Percentiles rank a stretch among this genome's conserved stretches.
phyloP scores from a whole-genome alignment of 2,113 vertebrate genomes.

The Nannospalax galili region DNA sequence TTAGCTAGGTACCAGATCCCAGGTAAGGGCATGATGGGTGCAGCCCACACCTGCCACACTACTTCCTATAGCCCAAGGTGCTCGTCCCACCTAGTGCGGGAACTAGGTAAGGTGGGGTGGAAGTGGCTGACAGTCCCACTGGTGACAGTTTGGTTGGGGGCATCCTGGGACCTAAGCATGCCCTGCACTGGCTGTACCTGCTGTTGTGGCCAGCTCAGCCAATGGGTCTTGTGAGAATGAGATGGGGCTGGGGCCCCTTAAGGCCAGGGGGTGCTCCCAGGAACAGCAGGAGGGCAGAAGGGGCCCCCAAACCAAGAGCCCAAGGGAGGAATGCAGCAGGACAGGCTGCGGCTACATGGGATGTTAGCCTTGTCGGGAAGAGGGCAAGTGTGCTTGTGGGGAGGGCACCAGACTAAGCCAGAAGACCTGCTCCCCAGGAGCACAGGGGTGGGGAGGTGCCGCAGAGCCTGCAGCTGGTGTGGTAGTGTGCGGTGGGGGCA shows the following conservation, averaged over 20 bases:
- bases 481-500: conserved; percentile 64
- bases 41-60: not conserved
- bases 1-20: not conserved
- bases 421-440: not conserved
- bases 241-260: conserved; percentile 64
- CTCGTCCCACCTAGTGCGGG: not conserved
- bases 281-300: conserved; percentile 20
- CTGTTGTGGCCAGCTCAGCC: not conserved
- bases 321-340: not conserved
- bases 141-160: not conserved
- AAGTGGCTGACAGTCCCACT: not conserved
- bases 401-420: not conserved
- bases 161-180: not conserved
- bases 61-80: not conserved
- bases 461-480: conserved; percentile 52
- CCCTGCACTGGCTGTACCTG: not conserved
- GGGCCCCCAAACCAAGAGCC: conserved; percentile 34
- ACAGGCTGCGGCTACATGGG: conserved; percentile 44
- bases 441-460: not conserved
- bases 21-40: not conserved
- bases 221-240: not conserved
- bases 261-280: conserved; percentile 73
- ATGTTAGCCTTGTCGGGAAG: conserved; percentile 49
- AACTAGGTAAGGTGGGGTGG: not conserved
- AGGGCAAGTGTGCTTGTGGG: not conserved